Conservation (phyloP, 2,797 vertebrate species). For the Pitangus sulphuratus region DNA sequence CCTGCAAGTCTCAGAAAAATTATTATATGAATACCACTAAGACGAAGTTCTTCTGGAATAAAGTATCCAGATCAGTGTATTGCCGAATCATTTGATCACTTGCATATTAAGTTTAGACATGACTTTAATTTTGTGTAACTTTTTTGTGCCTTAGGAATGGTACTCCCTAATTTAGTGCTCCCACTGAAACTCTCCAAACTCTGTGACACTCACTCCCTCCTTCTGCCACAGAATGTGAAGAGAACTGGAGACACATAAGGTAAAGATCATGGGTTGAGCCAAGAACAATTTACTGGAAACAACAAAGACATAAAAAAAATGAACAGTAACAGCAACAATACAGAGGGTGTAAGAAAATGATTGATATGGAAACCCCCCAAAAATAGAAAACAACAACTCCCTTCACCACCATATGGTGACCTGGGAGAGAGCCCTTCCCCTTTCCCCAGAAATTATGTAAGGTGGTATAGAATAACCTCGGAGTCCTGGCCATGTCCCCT, state of each 20-base stretch:
- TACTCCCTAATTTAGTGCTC: not conserved
- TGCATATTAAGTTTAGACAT: not conserved
- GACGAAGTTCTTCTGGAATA: not conserved
- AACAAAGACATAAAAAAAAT: not conserved
- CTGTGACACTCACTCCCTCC: rapidly evolving
- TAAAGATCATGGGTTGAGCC: not conserved
- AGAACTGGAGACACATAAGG: not conserved
- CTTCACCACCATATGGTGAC: rapidly evolving
- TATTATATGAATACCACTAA: not conserved
- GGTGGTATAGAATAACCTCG: no score
- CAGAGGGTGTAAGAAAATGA: not conserved
- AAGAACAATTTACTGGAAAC: not conserved
- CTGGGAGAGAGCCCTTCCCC: not conserved
- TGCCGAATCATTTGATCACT: not conserved
- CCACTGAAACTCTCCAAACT: not conserved
- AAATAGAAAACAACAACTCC: rapidly evolving
- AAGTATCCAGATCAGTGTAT: not conserved
- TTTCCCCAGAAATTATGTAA: not conserved
- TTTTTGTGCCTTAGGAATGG: not conserved
- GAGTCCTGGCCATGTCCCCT: not conserved
- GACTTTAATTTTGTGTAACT: not conserved
- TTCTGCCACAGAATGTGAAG: no score
- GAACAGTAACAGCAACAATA: not conserved
- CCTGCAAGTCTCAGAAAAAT: not conserved
- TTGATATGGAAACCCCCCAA: rapidly evolving